Conservation (phyloP, 2,797 vertebrate species). For the Coreius guichenoti region DNA sequence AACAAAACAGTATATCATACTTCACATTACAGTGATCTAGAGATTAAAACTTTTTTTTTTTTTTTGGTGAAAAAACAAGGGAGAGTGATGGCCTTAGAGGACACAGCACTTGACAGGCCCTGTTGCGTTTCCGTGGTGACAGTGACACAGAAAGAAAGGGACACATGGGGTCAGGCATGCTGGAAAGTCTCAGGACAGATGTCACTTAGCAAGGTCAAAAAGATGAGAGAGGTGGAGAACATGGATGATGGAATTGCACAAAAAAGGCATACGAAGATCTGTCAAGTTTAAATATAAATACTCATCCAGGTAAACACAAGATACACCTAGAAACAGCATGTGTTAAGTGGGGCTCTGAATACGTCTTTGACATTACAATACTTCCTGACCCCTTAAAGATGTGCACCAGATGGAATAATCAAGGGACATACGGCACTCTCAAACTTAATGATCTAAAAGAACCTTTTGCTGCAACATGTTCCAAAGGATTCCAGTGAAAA, state of each 20-base stretch:
- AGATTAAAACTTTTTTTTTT: constrained; percentile 8
- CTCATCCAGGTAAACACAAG: constrained; percentile 41
- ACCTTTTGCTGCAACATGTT: constrained; percentile 84
- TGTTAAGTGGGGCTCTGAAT: constrained; percentile 72
- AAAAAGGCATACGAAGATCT: background rate
- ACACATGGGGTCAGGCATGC: constrained; percentile 42
- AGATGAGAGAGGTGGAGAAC: constrained; percentile 35
- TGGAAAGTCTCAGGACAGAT: constrained; percentile 54
- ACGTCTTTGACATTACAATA: constrained; percentile 60
- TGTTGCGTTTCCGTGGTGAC: constrained; percentile 42
- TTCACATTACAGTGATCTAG: background rate
- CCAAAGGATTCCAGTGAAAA: constrained; percentile 86
- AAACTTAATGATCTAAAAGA: constrained; percentile 84
- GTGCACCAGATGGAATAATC: constrained; percentile 85
- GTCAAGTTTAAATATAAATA: constrained; percentile 40
- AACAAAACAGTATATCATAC: background rate
- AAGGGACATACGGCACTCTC: constrained; percentile 82
- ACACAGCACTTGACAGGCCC: constrained; percentile 67
- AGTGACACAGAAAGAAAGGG: constrained; percentile 57
- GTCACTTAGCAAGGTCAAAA: constrained; percentile 55
- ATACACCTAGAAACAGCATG: constrained; percentile 49
- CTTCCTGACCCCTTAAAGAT: constrained; percentile 83
- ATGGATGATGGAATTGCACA: constrained; percentile 23
- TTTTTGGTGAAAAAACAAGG: background rate
- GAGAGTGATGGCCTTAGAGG: constrained; percentile 50